Conservation (phyloP, 2,113 vertebrate species). For the Pavo muticus region DNA sequence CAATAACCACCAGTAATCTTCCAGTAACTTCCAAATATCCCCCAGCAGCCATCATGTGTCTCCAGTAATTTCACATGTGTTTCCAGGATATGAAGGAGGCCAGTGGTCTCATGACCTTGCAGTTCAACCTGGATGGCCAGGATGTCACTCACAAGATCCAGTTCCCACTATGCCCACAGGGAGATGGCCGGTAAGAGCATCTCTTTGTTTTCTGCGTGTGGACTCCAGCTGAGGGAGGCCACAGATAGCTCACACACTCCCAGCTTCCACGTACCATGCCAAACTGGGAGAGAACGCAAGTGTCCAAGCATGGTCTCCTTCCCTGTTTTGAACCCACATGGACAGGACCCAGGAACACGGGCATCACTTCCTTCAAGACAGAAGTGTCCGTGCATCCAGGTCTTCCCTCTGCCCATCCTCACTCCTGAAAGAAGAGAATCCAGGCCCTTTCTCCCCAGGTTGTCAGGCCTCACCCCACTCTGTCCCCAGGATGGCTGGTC, state of each 20-base stretch:
- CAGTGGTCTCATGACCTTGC: neutral
- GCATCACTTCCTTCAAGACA: neutral
- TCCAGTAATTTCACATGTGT: neutral
- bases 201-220: neutral
- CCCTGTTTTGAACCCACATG: neutral
- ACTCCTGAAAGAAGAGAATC: neutral
- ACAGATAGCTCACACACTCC: neutral
- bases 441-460: neutral
- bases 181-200: neutral
- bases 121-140: neutral
- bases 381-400: neutral
- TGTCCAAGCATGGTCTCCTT: neutral
- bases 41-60: neutral
- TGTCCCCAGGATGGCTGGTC: slow-evolving; percentile 6
- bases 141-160: neutral
- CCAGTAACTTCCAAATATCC: neutral
- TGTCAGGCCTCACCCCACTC: neutral
- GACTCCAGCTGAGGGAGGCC: neutral
- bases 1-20: neutral
- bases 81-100: neutral
- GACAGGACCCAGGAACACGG: neutral
- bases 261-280: neutral
- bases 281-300: neutral
- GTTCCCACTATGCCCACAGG: neutral
- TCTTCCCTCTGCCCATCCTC: neutral